Evolutionary conservation across 1,140 invertebrate species (phyloP).

Genomic region (Globodera ellingtonae): DNA sequence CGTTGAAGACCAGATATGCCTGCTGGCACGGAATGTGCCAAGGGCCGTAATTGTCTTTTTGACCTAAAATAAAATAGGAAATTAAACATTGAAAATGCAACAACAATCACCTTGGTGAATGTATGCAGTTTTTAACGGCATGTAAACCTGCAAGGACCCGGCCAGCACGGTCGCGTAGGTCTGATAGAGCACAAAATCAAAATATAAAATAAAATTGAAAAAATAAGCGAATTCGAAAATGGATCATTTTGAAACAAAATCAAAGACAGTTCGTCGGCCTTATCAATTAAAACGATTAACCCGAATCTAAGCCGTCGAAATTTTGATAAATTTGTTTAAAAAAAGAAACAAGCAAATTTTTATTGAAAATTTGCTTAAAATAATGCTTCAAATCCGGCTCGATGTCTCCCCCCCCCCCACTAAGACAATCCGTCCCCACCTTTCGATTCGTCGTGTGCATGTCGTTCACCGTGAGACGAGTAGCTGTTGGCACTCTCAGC

Average conservation of each 20-base stretch:
- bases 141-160: neutral
- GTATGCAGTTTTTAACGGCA: conserved; percentile 1
- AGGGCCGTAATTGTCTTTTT: conserved; percentile 7
- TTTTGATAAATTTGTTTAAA: too few species aligned
- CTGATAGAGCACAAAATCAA: neutral
- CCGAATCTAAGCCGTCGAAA: too few species aligned
- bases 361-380: too few species aligned
- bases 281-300: too few species aligned
- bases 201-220: neutral
- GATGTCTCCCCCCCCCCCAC: too few species aligned
- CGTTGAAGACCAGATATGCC: conserved; percentile 16
- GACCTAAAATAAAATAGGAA: neutral
- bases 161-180: conserved; percentile 19
- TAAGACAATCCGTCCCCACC: neutral
- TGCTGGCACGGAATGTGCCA: conserved; percentile 16
- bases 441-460: conserved; percentile 1
- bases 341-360: too few species aligned
- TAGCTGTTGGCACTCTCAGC: neutral
- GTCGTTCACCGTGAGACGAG: neutral
- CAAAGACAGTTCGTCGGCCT: too few species aligned
- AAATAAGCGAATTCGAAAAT: neutral
- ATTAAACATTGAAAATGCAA: neutral
- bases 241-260: too few species aligned
- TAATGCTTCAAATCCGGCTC: neutral
- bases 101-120: neutral